These are phyloP conservation scores for Actenoides lindsayi DNA, from an alignment of 2,113 vertebrate species.

Conservation along the genomic window DNA sequence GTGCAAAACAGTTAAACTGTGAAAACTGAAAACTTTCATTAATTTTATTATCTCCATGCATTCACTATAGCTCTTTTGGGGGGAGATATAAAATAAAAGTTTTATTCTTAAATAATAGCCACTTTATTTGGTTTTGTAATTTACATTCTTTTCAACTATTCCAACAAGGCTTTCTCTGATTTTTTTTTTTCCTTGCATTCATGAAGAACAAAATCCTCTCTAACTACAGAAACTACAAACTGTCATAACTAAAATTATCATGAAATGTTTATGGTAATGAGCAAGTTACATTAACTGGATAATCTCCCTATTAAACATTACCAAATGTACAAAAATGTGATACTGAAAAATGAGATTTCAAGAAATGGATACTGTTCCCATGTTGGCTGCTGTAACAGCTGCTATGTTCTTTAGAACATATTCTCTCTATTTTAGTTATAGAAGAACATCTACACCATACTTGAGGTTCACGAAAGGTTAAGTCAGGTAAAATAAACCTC, in stretches of 20 bases:
- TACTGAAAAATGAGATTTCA: not conserved
- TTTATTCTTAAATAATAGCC: not conserved
- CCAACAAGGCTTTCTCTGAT: not conserved
- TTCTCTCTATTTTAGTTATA: not conserved
- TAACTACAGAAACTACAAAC: not conserved
- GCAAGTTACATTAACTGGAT: not conserved
- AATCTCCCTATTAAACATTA: not conserved
- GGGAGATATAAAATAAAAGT: not conserved
- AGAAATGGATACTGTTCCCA: not conserved
- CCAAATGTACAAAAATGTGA: not conserved
- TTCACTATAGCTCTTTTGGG: not conserved
- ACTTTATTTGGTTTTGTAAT: not conserved
- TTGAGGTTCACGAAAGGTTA: not conserved
- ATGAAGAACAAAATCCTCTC: not conserved
- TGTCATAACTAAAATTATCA: not conserved
- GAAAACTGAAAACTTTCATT: not conserved
- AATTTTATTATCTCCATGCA: not conserved
- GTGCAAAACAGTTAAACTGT: not conserved
- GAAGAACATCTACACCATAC: not conserved
- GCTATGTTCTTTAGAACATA: not conserved
- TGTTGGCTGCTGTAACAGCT: not conserved
- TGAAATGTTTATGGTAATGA: not conserved
- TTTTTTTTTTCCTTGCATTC: not conserved
- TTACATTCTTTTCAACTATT: not conserved
- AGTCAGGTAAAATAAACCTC: not conserved